Evolutionary conservation across 2,797 vertebrate genomes (phyloP).

Genomic region (Mastacembelus armatus): DNA sequence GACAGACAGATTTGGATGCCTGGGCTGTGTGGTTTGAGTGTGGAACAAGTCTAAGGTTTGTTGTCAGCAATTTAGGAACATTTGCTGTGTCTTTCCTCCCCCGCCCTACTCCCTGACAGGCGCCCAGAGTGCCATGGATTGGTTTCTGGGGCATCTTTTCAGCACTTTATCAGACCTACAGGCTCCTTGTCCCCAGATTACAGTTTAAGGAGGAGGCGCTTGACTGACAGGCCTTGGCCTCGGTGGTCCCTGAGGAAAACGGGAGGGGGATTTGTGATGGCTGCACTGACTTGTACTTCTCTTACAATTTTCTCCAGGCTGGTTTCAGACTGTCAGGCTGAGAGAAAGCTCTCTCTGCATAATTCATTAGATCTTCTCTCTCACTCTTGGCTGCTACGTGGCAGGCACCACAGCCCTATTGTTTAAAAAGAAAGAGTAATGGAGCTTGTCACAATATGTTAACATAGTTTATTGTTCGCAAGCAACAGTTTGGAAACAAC

Average conservation of each 20-base stretch:
- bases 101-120: conserved; percentile 52
- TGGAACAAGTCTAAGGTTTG: conserved; percentile 54
- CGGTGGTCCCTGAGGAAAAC: conserved; percentile 71
- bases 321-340: conserved; percentile 78
- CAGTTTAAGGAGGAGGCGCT: conserved; percentile 74
- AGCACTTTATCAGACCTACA: conserved; percentile 81
- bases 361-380: conserved; percentile 82
- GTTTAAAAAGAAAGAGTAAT: conserved; percentile 77
- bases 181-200: conserved; percentile 83
- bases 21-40: conserved; percentile 32
- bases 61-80: conserved; percentile 73
- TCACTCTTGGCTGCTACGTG: conserved; percentile 70
- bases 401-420: conserved; percentile 66
- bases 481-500: conserved; percentile 75
- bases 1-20: conserved; percentile 42
- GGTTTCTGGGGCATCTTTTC: conserved; percentile 76
- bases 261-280: conserved; percentile 79
- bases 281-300: conserved; percentile 82
- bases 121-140: conserved; percentile 61
- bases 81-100: conserved; percentile 56
- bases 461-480: conserved; percentile 72
- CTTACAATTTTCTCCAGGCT: conserved; percentile 81
- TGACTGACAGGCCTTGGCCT: conserved; percentile 85
- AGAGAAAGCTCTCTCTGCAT: conserved; percentile 81
- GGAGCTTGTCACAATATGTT: conserved; percentile 79